Evolutionary conservation across 2,113 vertebrate species (phyloP), one percentile per base, ranked within the genome.

Genomic region (Pseudopipra pipra): DNA sequence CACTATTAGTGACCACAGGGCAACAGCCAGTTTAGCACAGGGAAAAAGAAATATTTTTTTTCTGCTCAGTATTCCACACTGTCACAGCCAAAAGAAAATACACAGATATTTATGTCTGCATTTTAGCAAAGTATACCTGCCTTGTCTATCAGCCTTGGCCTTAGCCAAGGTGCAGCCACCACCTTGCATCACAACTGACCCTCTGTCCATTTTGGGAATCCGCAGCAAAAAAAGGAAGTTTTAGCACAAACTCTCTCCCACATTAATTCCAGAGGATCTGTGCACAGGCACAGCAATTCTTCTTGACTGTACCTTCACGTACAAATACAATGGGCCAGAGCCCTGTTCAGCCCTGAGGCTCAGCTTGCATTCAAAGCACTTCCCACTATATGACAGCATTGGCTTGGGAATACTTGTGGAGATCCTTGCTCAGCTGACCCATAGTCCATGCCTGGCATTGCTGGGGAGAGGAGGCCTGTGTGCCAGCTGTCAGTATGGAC

Each of bases 341-440:
- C n/a, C 85, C 44, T 78, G 8, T 28, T 75, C 61, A 90, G 20
- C 37, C 52, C 82, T 33, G 74, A 63, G 30, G 56, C 16, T 35
- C 37, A 66, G 63, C 15, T 17, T 70, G 41, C 13, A 27, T 46
- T 54, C 46, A 49, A 31, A 86, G 41, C 22, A 46, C 33, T 63
- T 83, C 51, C 41, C 12, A 17, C n/a, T 31, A 6, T 24, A 15
- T 13, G 13, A 52, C 41, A 52, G 49, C 43, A 25, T 0, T 18
- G 41, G 16, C 37, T 23, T 56, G 20, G 37, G 41, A 24, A 82
- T 49, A 61, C 30, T 17, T 21, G 8, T 1, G 11, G 52, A 33
- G 19, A 46, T 4, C 24, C 58, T 88, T 0, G 0, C 49, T 37
- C 14, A 52, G 41, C 31, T 65, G 49, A 62, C 11, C 23, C 44